Evolutionary conservation across 1,140 invertebrate genomes (phyloP), one percentile per base, ranked within the genome.

Genomic region (Macrobrachium nipponense): DNA sequence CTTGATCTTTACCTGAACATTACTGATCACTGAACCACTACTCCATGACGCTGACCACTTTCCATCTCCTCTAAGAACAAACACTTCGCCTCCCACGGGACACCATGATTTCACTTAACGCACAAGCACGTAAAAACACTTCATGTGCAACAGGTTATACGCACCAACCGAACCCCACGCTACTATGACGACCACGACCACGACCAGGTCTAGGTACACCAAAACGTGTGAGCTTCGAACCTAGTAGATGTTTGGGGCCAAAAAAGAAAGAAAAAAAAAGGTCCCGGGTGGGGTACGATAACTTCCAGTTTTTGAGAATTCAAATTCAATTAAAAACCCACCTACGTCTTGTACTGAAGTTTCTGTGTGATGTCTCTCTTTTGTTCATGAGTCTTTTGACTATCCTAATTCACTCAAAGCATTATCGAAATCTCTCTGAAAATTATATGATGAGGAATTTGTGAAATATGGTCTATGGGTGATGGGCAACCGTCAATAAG

Each of bases 181-280:
- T 82, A 62, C 81, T 82, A 73, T 51, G 51, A 51, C 51, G 51
- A 51, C 51, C 51, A 51, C 12, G 3, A 36, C 27, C 27, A 36
- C 1, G 27, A 36, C 27, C 27, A 36, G 59, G 80, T 23, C 23
- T 58, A 75, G 70, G 78, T 80, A 80, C 59, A 82, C 81, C 82
- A 83, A 77, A 83, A 83, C 73, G 60, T 83, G 82, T 83, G 61
- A 83, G 82, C 82, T 83, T 83, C 76, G 82, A 83, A 83, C 81
- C n/a, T 70, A 82, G 81, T 70, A 82, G 81, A 82, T 82, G 81
- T 82, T 82, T 82, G 81, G 81, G 72, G n/a, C n/a, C n/a, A n/a
- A n/a, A n/a, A n/a, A n/a, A n/a, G n/a, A n/a, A n/a, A n/a, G n/a
- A n/a, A n/a, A n/a, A 62, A n/a, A 60, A 17, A 73, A 76, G 18